phyloP scores from a whole-genome alignment of 2,888 invertebrate genomes.

The Rotaria socialis region DNA sequence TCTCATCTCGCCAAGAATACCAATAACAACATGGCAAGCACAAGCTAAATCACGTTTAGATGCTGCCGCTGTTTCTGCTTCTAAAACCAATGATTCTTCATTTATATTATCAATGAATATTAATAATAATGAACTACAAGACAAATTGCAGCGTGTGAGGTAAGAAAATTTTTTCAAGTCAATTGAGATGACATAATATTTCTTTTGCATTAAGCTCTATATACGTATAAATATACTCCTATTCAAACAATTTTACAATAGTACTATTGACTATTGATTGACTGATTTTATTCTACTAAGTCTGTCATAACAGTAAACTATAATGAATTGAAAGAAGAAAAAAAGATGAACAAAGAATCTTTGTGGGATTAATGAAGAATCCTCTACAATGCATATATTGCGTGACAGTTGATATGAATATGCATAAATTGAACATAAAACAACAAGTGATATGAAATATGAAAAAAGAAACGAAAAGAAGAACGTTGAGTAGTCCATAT shows the following conservation, averaged over 20 bases:
- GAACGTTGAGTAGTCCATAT: neutral
- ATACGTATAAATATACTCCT: neutral
- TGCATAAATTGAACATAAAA: neutral
- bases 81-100: no score
- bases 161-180: neutral
- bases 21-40: constrained; percentile 16
- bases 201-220: neutral
- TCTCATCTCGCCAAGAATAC: no score
- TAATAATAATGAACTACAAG: neutral
- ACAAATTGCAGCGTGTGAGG: neutral
- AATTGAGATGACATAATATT: neutral
- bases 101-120: no score
- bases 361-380: neutral
- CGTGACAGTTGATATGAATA: neutral
- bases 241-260: no score
- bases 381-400: neutral
- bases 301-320: neutral
- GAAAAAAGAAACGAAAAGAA: neutral
- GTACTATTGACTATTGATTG: neutral
- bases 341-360: neutral
- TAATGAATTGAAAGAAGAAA: neutral
- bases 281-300: neutral
- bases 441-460: neutral
- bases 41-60: neutral
- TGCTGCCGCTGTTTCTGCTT: neutral